phyloP scores from a whole-genome alignment of 2,888 invertebrate species.

The Drosophila conformis region DNA sequence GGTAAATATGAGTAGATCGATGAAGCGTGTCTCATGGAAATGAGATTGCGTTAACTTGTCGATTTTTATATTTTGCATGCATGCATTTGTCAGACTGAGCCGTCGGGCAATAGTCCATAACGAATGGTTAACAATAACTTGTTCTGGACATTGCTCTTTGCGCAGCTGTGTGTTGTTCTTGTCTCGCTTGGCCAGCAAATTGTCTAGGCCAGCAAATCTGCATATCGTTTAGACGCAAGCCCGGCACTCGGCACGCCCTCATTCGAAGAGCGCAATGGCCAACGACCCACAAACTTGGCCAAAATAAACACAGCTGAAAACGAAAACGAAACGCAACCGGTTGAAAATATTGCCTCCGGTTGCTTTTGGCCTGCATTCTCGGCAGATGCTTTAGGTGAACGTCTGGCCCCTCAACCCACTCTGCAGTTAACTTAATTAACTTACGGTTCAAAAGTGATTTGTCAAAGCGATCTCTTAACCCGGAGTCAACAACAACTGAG shows the following conservation, averaged over 20 bases:
- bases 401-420: neutral
- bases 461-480: neutral
- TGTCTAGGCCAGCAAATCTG: slow-evolving; percentile 23
- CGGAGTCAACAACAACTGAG: neutral
- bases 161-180: slow-evolving; percentile 51
- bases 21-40: slow-evolving; percentile 22
- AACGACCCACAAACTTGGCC: slow-evolving; percentile 35
- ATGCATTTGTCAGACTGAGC: slow-evolving; percentile 44
- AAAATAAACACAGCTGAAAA: slow-evolving; percentile 23
- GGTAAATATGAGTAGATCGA: slow-evolving; percentile 16
- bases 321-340: slow-evolving; percentile 33
- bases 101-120: neutral
- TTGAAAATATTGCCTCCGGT: slow-evolving; percentile 13
- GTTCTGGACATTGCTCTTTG: slow-evolving; percentile 38
- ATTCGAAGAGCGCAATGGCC: slow-evolving; percentile 2
- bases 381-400: slow-evolving; percentile 23
- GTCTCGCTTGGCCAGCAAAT: neutral
- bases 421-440: neutral
- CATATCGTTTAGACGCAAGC: slow-evolving; percentile 20
- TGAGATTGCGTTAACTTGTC: neutral
- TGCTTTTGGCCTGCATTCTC: slow-evolving; percentile 28
- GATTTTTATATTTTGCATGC: slow-evolving; percentile 2
- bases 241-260: slow-evolving; percentile 16
- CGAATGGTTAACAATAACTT: slow-evolving; percentile 20
- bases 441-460: neutral